Percentiles rank a stretch among this genome's conserved stretches.
Conservation (phyloP, 2,797 vertebrate species). For the Oophaga sylvatica region DNA sequence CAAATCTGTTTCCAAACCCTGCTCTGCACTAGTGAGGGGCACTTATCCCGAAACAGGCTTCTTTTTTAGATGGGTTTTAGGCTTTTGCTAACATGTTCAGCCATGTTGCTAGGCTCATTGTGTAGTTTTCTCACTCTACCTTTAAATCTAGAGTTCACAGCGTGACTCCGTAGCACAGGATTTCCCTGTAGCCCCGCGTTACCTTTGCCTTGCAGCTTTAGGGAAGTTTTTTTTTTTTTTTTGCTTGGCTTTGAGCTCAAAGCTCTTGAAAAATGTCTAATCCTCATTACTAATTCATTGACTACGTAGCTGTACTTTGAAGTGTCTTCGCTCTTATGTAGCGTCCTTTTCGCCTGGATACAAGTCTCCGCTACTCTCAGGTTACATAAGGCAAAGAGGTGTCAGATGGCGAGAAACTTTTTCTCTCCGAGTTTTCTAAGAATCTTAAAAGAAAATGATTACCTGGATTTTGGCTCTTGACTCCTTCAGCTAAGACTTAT, state of each 20-base stretch:
- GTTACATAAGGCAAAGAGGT: constrained; percentile 32
- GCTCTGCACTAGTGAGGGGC: too few relatives aligned
- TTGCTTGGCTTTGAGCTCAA: constrained; percentile 52
- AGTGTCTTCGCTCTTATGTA: constrained; percentile 46
- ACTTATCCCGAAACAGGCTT: too few relatives aligned
- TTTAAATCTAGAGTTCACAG: neutral
- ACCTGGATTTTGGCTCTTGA: neutral
- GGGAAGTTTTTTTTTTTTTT: constrained; percentile 40
- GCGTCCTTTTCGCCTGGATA: constrained; percentile 7
- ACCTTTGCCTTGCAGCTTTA: constrained; percentile 43
- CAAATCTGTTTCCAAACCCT: too few relatives aligned
- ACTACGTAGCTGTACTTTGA: constrained; percentile 44
- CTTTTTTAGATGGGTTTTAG: too few relatives aligned
- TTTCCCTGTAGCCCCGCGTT: constrained; percentile 38
- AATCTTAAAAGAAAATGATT: neutral
- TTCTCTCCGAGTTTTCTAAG: neutral
- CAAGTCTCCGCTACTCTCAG: neutral
- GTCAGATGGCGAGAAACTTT: constrained; percentile 1
- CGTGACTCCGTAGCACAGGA: constrained; percentile 16
- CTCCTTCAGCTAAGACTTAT: too few relatives aligned
- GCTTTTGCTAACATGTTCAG: too few relatives aligned
- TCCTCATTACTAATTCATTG: constrained; percentile 49
- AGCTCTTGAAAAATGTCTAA: constrained; percentile 58
- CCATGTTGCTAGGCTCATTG: too few relatives aligned
- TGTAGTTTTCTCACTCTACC: neutral